Conservation (phyloP, 2,113 vertebrate genomes). For the Leptobrachium leishanense region DNA sequence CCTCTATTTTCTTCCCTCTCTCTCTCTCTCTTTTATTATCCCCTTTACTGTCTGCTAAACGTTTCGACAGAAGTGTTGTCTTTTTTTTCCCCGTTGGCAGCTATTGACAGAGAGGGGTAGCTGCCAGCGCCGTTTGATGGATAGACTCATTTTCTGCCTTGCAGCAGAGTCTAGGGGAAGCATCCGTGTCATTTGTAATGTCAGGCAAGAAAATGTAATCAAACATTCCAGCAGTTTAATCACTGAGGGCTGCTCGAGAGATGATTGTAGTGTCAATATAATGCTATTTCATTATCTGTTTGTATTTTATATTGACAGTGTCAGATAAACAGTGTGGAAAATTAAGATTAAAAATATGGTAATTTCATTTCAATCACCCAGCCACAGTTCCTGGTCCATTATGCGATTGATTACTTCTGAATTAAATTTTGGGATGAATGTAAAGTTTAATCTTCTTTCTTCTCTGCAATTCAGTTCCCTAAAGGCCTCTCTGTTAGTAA, state of each 20-base stretch:
- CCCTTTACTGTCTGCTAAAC: conserved; percentile 94
- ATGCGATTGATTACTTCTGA: conserved; percentile 99
- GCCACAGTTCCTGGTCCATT: conserved; percentile 99
- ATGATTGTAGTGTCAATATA: conserved; percentile 99
- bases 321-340: conserved; percentile 99
- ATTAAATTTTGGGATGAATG: conserved; percentile 99
- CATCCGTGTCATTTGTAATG: conserved; percentile 99
- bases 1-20: conserved; percentile 52
- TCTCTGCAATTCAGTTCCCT: conserved; percentile 99
- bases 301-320: conserved; percentile 99
- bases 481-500: conserved; percentile 99
- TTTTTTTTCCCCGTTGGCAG: conserved; percentile 82
- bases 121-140: conserved; percentile 98
- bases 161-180: conserved; percentile 98
- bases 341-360: conserved; percentile 99
- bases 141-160: conserved; percentile 99
- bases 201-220: conserved; percentile 99
- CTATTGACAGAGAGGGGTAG: conserved; percentile 98
- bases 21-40: conserved; percentile 79
- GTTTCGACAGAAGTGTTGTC: conserved; percentile 98
- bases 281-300: conserved; percentile 99
- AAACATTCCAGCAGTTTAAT: conserved; percentile 99
- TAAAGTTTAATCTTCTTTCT: conserved; percentile 99
- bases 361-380: conserved; percentile 99
- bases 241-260: conserved; percentile 99